These are phyloP conservation scores for Coregonus suidteri DNA, from an alignment of 2,797 vertebrate species.

Conservation along the genomic window DNA sequence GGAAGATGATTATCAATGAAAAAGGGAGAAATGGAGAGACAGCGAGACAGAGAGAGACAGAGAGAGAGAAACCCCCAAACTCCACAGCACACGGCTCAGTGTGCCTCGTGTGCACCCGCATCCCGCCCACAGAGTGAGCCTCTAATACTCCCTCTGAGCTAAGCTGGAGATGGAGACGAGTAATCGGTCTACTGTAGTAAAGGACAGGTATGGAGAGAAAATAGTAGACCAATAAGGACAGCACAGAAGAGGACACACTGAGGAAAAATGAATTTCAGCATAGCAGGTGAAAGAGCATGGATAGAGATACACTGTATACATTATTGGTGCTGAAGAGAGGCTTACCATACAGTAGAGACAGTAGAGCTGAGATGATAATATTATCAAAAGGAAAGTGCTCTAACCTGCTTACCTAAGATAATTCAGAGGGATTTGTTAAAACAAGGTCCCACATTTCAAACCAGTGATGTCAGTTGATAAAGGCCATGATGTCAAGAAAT, in stretches of 20 bases:
- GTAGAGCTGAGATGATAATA: too few species aligned
- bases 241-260: constrained; percentile 22
- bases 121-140: constrained; percentile 67
- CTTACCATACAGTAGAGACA: not conserved
- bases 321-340: not conserved
- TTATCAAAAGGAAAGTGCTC: not conserved
- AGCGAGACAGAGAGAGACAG: not conserved
- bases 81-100: constrained; percentile 65
- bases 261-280: not conserved
- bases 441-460: constrained; percentile 5
- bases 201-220: constrained; percentile 29
- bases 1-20: too few species aligned
- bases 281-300: not conserved
- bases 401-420: not conserved
- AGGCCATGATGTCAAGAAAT: constrained; percentile 4
- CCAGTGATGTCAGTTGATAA: constrained; percentile 20
- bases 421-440: constrained; percentile 2
- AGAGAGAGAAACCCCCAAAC: not conserved
- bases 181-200: not conserved
- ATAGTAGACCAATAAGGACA: constrained; percentile 35
- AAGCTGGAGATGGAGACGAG: constrained; percentile 13
- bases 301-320: too few species aligned
- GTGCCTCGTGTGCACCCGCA: constrained; percentile 66
- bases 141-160: constrained; percentile 38
- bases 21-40: constrained; percentile 53